Percentiles rank a stretch among this genome's conserved stretches.
Conservation (phyloP, 1,140 invertebrate genomes). For the Drosophila elegans region DNA sequence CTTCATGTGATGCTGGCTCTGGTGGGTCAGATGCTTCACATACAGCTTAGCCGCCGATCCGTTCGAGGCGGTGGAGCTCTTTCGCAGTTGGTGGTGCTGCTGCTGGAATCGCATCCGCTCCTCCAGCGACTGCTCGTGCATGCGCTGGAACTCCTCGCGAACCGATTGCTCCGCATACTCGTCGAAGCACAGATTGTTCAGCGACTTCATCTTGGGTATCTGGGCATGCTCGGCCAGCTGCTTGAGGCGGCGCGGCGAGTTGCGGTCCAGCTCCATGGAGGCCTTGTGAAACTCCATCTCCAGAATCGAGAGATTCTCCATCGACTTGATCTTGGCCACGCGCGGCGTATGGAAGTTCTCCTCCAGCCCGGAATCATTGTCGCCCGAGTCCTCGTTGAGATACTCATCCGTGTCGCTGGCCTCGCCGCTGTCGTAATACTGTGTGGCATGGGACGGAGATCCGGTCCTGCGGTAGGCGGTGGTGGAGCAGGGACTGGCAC, state of each 20-base stretch:
- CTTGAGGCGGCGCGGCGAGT: constrained; percentile 79
- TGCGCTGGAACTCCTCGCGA: constrained; percentile 73
- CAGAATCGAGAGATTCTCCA: constrained; percentile 82
- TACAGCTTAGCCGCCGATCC: constrained; percentile 69
- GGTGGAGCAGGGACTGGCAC: constrained; percentile 46
- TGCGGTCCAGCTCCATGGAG: constrained; percentile 76
- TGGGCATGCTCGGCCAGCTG: constrained; percentile 65
- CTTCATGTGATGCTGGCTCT: constrained; percentile 51
- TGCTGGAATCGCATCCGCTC: constrained; percentile 66
- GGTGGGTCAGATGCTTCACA: constrained; percentile 63
- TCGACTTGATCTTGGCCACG: constrained; percentile 82
- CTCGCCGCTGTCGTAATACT: constrained; percentile 66
- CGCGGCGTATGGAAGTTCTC: constrained; percentile 82
- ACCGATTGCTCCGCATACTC: constrained; percentile 69
- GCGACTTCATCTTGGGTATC: constrained; percentile 82
- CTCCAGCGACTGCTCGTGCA: constrained; percentile 64
- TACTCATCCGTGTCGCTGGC: constrained; percentile 62
- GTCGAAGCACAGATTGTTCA: constrained; percentile 81
- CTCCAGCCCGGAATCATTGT: constrained; percentile 81
- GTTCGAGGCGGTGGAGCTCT: constrained; percentile 69
- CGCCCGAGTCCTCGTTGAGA: constrained; percentile 57
- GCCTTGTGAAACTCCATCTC: constrained; percentile 84
- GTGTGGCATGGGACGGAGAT: constrained; percentile 48
- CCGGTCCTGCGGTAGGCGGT: constrained; percentile 57
- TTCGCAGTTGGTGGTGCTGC: constrained; percentile 57